Evolutionary conservation across 2,888 invertebrate species (phyloP), one percentile per base, ranked within the genome.

Genomic region (Charanyca ferruginea): DNA sequence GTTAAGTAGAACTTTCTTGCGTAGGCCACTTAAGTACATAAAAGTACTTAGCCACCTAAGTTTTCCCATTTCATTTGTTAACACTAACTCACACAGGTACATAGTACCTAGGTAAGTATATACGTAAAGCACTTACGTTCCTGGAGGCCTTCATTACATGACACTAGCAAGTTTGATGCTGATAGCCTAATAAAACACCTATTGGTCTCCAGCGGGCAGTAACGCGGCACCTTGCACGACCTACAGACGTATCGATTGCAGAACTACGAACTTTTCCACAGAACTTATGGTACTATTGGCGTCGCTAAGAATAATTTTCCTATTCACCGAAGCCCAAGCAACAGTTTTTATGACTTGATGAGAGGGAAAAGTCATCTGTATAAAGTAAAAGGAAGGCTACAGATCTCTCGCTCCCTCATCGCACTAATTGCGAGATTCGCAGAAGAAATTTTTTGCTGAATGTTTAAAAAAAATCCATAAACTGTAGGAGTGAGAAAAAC

Each of bases 171-270:
- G 70, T 75, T 81, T 74, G 65, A 73, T 57, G 69, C 61, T 73
- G 66, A 82, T 75, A 66, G 73, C 73, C 64, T 65, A 74, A 76
- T 77, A 83, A 83, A 84, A 78, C 66, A 78, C 66, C 67, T 70
- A 81, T 73, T 60, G 75, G 72, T 73, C 77, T 78, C 77, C 25
- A 49, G 69, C 38, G 76, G 62, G 65, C 57, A 64, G 63, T 83
- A 66, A 66, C 22, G 65, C 71, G 73, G 64, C 64, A 73, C 83
- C 74, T 83, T 78, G 58, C 55, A 76, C 69, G 76, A 71, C 81
- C 80, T 79, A 75, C 75, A 82, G 81, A 80, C 79, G 49, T 77
- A 85, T 85, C 77, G 86, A 86, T 83, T 77, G 49, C 54, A 53
- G 32, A 73, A 75, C 64, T 78, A 71, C 42, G 47, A 76, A 65